A percentile compares a stretch with the other conserved stretches of the same genome.
phyloP scores from a whole-genome alignment of 2,113 vertebrate genomes.

The Mola mola region DNA sequence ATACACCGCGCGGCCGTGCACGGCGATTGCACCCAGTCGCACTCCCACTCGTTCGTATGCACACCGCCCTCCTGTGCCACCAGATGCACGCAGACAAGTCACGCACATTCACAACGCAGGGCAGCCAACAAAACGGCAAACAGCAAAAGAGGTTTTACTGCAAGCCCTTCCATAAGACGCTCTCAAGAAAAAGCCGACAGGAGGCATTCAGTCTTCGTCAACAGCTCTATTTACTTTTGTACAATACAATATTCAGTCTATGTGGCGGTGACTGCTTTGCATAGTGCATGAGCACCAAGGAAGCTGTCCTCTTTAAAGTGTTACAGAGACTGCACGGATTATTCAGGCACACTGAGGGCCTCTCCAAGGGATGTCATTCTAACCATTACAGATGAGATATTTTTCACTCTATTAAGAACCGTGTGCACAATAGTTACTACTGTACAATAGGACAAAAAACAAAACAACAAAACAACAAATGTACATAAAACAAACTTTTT shows the following conservation, averaged over 20 bases:
- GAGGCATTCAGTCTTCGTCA: conserved; percentile 13
- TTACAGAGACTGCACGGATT: conserved; percentile 17
- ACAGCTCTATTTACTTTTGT: conserved; percentile 17
- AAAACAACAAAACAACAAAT: background rate
- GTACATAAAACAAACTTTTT: background rate
- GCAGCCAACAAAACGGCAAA: background rate
- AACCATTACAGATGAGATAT: too few relatives aligned
- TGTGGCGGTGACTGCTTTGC: conserved; percentile 3
- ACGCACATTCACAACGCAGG: conserved; percentile 14
- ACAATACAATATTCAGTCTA: conserved; percentile 13
- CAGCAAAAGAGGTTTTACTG: background rate
- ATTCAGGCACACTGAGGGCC: conserved; percentile 21
- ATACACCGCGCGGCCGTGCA: conserved; percentile 6
- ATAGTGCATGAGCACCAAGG: conserved; percentile 12
- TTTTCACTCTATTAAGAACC: conserved; percentile 27
- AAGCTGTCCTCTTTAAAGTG: background rate
- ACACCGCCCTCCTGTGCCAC: too few relatives aligned
- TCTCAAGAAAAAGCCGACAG: conserved; percentile 16
- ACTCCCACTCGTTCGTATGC: conserved; percentile 9
- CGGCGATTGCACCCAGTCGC: conserved; percentile 1
- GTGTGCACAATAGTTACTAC: background rate
- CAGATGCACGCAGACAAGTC: background rate
- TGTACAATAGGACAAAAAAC: background rate
- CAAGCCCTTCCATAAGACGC: conserved; percentile 13
- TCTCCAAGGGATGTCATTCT: conserved; percentile 25